A percentile compares a stretch with the other conserved stretches of the same genome.
These are phyloP conservation scores for Halisarca cf. caerulea DNA, from an alignment of 37 sponge, comb jelly and placozoan genomes.

Conservation along the genomic window DNA sequence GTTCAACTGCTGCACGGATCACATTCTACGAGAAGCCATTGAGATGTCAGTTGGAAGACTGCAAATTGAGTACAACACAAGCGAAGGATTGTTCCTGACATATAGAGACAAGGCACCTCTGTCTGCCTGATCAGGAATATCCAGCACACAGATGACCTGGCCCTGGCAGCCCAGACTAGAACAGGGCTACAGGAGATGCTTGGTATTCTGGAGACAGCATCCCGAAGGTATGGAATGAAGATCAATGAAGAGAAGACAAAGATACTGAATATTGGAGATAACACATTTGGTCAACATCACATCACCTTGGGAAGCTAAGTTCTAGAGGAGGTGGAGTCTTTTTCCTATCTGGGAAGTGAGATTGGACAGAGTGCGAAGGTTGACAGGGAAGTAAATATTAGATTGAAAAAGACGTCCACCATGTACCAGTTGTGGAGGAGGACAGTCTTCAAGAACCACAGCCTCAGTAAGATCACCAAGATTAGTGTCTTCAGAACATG, in stretches of 20 bases:
- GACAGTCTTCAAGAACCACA: neutral
- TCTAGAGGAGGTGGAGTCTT: slow-evolving; percentile 15
- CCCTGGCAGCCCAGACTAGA: neutral
- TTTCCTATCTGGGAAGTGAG: slow-evolving; percentile 20
- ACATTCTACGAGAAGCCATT: too few relatives aligned
- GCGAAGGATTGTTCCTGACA: too few relatives aligned
- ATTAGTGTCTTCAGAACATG: neutral
- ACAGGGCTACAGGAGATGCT: slow-evolving; percentile 5
- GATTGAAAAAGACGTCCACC: slow-evolving; percentile 4
- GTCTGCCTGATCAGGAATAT: neutral
- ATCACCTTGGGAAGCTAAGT: neutral
- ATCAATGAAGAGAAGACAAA: slow-evolving; percentile 19
- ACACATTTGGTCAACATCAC: neutral
- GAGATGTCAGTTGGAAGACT: too few relatives aligned
- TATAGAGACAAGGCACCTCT: slow-evolving; percentile 19
- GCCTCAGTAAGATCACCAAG: slow-evolving; percentile 11
- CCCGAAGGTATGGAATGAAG: neutral
- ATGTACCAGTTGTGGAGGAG: slow-evolving; percentile 19
- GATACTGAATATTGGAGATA: slow-evolving; percentile 6
- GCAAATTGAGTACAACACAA: too few relatives aligned
- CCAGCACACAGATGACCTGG: slow-evolving; percentile 20
- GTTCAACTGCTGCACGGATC: too few relatives aligned
- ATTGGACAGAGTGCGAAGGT: neutral
- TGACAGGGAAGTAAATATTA: neutral
- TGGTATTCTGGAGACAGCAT: neutral